phyloP scores from a whole-genome alignment of 2,797 vertebrate genomes.

The Phylloscopus collybita region DNA sequence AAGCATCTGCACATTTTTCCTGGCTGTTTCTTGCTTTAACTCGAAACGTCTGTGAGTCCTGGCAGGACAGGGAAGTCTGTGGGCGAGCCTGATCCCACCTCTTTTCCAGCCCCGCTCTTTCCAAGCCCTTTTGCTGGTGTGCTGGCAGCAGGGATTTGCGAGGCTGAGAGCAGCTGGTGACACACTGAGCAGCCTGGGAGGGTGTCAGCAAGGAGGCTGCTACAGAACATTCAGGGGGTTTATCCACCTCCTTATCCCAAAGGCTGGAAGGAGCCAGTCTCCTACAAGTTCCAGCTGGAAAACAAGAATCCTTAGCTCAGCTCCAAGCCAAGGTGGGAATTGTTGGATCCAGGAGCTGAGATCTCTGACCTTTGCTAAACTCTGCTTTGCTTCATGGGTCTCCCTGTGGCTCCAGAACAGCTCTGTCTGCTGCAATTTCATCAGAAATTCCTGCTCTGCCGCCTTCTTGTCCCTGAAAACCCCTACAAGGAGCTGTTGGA shows the following conservation, averaged over 20 bases:
- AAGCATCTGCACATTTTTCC: slow-evolving; percentile 66
- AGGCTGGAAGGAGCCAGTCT: background rate
- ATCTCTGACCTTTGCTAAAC: background rate
- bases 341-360: background rate
- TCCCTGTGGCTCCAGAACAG: background rate
- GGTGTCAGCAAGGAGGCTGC: background rate
- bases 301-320: background rate
- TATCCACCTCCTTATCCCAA: background rate
- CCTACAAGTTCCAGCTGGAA: background rate
- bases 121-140: slow-evolving; percentile 1
- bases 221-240: background rate
- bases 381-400: background rate
- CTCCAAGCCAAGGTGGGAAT: background rate
- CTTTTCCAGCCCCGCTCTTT: slow-evolving; percentile 60
- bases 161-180: background rate
- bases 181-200: slow-evolving; percentile 15
- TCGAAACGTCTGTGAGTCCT: slow-evolving; percentile 69
- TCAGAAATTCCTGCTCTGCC: background rate
- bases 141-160: background rate
- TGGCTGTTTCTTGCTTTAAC: slow-evolving; percentile 67
- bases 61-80: slow-evolving; percentile 57
- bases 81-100: slow-evolving; percentile 55
- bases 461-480: no score
- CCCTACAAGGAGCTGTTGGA: no score
- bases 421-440: background rate